Conservation (phyloP, 2,797 vertebrate species). For the Agapornis canus region DNA sequence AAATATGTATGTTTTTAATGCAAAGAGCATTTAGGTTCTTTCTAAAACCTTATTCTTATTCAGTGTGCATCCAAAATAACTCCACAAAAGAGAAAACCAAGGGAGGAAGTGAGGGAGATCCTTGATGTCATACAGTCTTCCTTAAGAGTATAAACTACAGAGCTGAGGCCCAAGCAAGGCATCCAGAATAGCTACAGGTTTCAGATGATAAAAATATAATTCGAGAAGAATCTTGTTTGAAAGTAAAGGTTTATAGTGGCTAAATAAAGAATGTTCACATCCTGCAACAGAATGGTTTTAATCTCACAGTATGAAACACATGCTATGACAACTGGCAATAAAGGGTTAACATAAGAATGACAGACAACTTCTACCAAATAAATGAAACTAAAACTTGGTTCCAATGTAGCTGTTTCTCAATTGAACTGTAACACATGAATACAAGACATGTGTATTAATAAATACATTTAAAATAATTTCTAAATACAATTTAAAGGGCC, state of each 20-base stretch:
- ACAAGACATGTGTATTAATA: background rate
- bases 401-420: constrained; percentile 26
- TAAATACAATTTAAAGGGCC: constrained; percentile 45
- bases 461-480: background rate
- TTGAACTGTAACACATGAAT: constrained; percentile 4
- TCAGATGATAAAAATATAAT: background rate
- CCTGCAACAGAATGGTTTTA: background rate
- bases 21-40: background rate
- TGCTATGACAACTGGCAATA: background rate
- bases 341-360: constrained; percentile 35
- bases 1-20: background rate
- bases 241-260: background rate
- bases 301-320: background rate
- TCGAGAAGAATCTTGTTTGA: background rate
- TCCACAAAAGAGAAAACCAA: background rate
- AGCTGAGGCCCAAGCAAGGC: constrained; percentile 58
- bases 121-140: background rate
- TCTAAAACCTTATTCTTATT: constrained; percentile 7
- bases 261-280: background rate
- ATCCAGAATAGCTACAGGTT: background rate
- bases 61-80: background rate
- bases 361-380: constrained; percentile 26
- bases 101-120: background rate
- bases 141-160: constrained; percentile 2
- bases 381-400: background rate